Conservation (phyloP, 2,113 vertebrate genomes). For the Lamprologus tigripictilis region DNA sequence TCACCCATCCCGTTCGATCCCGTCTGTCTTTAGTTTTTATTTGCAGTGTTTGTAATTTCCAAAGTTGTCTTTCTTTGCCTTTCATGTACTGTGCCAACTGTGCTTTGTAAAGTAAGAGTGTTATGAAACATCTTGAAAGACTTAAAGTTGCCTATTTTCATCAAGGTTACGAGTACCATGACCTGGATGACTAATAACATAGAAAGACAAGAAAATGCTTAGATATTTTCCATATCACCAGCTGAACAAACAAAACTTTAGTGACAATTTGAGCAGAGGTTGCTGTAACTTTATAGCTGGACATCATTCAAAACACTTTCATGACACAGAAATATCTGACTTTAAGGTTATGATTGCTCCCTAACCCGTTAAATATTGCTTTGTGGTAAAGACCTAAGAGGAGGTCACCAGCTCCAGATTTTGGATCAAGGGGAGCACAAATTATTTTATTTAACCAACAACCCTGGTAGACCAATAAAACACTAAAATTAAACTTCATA, state of each 20-base stretch:
- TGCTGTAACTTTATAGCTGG: neutral
- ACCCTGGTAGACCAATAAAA: neutral
- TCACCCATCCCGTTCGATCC: neutral
- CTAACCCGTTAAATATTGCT: neutral
- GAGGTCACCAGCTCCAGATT: neutral
- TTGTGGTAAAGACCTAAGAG: neutral
- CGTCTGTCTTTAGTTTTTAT: neutral
- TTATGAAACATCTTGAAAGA: neutral
- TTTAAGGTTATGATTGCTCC: neutral
- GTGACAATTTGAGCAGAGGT: neutral
- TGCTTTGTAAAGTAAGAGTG: neutral
- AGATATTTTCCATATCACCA: neutral
- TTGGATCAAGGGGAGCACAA: neutral
- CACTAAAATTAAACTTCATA: neutral
- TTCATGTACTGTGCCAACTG: neutral
- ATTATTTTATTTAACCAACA: neutral
- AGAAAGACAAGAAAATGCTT: neutral
- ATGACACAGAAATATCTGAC: neutral
- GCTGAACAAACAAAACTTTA: neutral
- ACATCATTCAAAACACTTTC: accelerated
- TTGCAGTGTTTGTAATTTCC: neutral
- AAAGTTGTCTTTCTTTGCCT: neutral
- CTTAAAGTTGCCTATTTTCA: neutral
- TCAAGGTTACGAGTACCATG: neutral
- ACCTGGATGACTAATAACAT: neutral